A percentile compares a stretch with the other conserved stretches of the same genome.
phyloP scores from a whole-genome alignment of 2,797 vertebrate genomes.

The Heteromormyrus szaboi region DNA sequence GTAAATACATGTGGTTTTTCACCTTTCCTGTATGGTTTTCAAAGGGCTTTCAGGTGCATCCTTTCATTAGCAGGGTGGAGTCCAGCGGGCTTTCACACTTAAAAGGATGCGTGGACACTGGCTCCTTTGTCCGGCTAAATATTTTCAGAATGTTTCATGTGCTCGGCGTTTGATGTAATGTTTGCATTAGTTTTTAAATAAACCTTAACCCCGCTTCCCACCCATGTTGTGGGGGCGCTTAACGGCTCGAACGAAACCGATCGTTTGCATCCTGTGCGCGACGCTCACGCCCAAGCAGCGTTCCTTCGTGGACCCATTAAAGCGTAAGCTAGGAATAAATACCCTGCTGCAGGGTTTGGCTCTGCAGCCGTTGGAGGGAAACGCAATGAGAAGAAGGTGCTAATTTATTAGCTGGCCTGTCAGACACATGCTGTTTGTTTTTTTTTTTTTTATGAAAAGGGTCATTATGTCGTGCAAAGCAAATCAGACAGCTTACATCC shows the following conservation, averaged over 20 bases:
- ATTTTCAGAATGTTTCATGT: constrained; percentile 14
- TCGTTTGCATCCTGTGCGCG: background rate
- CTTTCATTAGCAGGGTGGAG: constrained; percentile 49
- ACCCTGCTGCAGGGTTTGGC: background rate
- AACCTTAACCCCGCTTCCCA: constrained; percentile 2
- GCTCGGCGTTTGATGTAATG: constrained; percentile 8
- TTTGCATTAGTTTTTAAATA: background rate
- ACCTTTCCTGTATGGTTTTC: constrained; percentile 42
- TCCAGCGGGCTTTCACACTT: constrained; percentile 16
- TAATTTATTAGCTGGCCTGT: background rate
- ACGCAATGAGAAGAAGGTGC: background rate
- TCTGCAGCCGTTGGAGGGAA: background rate
- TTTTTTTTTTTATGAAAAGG: background rate
- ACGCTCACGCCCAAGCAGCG: background rate
- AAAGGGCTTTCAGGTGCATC: constrained; percentile 45
- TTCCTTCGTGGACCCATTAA: background rate
- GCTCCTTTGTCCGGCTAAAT: constrained; percentile 9
- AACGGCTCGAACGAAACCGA: background rate
- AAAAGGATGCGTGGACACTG: background rate
- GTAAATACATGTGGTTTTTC: constrained; percentile 43
- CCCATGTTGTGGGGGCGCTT: background rate
- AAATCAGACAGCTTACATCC: background rate
- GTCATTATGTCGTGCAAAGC: background rate
- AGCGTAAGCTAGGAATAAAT: background rate
- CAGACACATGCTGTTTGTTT: background rate